A percentile compares a stretch with the other conserved stretches of the same genome.
Conservation (phyloP, 2,113 vertebrate genomes). For the Microcebus jonahi region DNA sequence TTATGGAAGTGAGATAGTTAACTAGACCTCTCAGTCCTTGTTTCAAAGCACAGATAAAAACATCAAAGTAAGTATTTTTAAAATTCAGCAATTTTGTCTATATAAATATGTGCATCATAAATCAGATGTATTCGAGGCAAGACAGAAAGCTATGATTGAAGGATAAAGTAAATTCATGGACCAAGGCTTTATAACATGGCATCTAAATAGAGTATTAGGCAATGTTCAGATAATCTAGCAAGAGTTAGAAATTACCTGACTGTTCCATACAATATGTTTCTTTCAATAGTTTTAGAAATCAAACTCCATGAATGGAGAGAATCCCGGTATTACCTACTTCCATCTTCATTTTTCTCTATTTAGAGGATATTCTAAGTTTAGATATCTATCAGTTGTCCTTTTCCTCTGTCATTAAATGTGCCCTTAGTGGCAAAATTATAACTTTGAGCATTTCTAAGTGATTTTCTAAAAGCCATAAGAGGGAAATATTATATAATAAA, state of each 20-base stretch:
- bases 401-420: too few relatives aligned
- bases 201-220: neutral
- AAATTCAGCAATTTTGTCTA: neutral
- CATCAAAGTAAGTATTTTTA: neutral
- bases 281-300: slow-evolving; percentile 19
- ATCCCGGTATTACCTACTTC: neutral
- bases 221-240: neutral
- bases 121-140: neutral
- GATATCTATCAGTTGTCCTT: neutral
- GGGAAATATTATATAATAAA: too few relatives aligned
- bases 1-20: neutral
- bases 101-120: neutral
- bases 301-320: neutral
- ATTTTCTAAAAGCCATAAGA: too few relatives aligned
- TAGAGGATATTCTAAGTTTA: neutral
- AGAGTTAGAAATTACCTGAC: neutral
- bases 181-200: neutral
- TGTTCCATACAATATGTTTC: neutral
- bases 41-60: slow-evolving; percentile 45
- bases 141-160: neutral
- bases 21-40: neutral
- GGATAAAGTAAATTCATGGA: slow-evolving; percentile 13
- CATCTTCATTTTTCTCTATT: neutral
- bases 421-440: too few relatives aligned
- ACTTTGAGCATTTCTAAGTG: too few relatives aligned